Base-by-base conservation (phyloP, 1,140 invertebrate species). In the Himalopsyche phryganea region DNA sequence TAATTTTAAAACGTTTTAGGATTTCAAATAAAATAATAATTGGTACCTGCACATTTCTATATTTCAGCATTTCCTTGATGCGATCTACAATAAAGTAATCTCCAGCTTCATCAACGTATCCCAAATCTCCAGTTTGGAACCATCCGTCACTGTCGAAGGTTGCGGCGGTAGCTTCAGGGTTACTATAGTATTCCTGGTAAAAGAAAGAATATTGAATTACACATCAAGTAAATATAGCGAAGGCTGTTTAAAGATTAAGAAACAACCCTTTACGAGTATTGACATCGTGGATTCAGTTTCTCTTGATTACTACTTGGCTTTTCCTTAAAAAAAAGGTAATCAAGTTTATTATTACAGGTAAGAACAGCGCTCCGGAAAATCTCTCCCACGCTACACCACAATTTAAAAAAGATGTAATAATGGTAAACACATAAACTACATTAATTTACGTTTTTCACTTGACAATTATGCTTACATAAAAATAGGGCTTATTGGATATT, bases 51-150 rank as follows among this genome's bases (percentile, higher is more conserved):
- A 80, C 77, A 46, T 80, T 83, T 69, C 84, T 85, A 66, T 85
- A 86, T 69, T 89, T 90, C 28, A 90, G 82, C 13, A 89, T 70
- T 60, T 87, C 81, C 67, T 90, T 90, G 3, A 88, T 68, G 47
- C 88, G 71, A 66, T 89, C 88, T 7, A 85, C 77, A 63, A 88
- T 81, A 63, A 72, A 85, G 53, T 84, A 79, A 59, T 79, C 79
- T 32, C 75, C 80, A 11, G 86, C 74, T 47, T 82, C 71, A 63
- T 90, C 85, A 65, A 81, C 81, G 66, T 85, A 86, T 10, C 82
- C 85, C n/a, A 89, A 69, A 68, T 91, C 87, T 44, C 88, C 88
- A 20, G 89, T 89, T 67, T 85, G 83, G 15, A 90, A 77, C 87
- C 87, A 91, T 0, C 84, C 80, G 44, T 87, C 81, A 36, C 71